Base-by-base conservation (phyloP, 2,888 invertebrate genomes). In the Allophyes oxyacanthae region DNA sequence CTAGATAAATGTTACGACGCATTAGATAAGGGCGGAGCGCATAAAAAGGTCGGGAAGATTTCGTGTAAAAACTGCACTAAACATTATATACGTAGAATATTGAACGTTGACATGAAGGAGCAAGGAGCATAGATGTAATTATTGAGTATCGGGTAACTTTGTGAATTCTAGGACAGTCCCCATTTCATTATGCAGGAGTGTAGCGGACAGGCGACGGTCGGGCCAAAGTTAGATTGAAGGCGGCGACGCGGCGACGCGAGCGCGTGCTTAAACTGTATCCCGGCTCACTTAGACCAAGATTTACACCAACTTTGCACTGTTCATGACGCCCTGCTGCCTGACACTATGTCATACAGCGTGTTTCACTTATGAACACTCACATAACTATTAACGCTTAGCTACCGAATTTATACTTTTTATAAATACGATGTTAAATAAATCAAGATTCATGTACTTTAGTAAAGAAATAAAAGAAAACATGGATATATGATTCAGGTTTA, bases 191-290 rank as follows among this genome's bases (percentile, higher is more conserved):
- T 93, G 89, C 90, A 89, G 81, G 81, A 84, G 86, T 88, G 87
- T 87, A 84, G 86, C 86, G 88, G 89, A 87, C 89, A 88, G 87
- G 85, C 85, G 79, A 79, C 84, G 71, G 78, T 81, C 82, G 79
- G 77, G 85, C 85, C 84, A 90, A 94, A 94, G 89, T 94, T 94
- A 94, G 91, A 94, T 94, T 93, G 92, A 90, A 91, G 89, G 83
- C 86, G 88, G 78, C 87, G 90, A 90, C 87, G 84, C 86, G 88
- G 75, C 86, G 89, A 88, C 87, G 88, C 84, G 82, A 81, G 87
- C 88, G 88, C 91, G 91, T 93, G 91, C 91, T 88, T 87, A 84
- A 92, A 90, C 91, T 90, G 86, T 85, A 86, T 88, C 88, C 84
- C 79, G 67, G 78, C 80, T 86, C 85, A 83, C 90, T 89, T 86